These are phyloP conservation scores for Capitulum mitella DNA, from an alignment of 2,888 invertebrate genomes.

Conservation along the genomic window DNA sequence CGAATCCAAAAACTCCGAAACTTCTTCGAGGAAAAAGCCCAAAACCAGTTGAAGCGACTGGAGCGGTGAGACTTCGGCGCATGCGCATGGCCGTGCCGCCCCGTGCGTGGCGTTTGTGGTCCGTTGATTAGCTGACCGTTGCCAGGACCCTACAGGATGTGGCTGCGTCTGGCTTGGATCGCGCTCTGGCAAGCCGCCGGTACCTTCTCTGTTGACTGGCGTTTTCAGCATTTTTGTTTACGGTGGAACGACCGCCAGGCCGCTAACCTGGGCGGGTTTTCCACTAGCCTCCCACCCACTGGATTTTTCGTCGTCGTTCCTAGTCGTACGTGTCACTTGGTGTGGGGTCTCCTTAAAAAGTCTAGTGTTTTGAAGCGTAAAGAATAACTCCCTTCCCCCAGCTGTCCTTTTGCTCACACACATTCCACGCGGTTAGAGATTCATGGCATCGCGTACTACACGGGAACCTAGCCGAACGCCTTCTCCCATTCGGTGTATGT, in stretches of 20 bases:
- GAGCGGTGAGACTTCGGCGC: constrained; percentile 24
- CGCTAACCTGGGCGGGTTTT: not conserved
- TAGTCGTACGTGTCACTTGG: too few relatives aligned
- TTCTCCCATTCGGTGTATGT: too few relatives aligned
- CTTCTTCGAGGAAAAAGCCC: constrained; percentile 39
- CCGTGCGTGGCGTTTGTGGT: not conserved
- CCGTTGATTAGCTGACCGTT: not conserved
- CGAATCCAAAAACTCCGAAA: constrained; percentile 38
- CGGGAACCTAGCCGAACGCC: too few relatives aligned
- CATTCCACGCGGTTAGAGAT: too few relatives aligned
- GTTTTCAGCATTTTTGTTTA: not conserved
- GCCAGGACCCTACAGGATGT: not conserved
- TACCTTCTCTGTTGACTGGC: not conserved
- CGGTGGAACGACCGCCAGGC: not conserved
- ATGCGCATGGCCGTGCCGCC: not conserved
- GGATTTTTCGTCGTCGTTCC: not conserved
- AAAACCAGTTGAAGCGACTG: constrained; percentile 28
- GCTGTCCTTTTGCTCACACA: too few relatives aligned
- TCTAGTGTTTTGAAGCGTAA: not conserved
- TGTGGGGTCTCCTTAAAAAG: not conserved
- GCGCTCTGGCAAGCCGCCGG: not conserved
- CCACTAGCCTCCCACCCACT: not conserved
- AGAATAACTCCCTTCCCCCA: too few relatives aligned
- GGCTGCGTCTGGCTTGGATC: not conserved
- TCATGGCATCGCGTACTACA: too few relatives aligned